Evolutionary conservation across 2,888 invertebrate genomes (phyloP).

Genomic region (Orthosia incerta): DNA sequence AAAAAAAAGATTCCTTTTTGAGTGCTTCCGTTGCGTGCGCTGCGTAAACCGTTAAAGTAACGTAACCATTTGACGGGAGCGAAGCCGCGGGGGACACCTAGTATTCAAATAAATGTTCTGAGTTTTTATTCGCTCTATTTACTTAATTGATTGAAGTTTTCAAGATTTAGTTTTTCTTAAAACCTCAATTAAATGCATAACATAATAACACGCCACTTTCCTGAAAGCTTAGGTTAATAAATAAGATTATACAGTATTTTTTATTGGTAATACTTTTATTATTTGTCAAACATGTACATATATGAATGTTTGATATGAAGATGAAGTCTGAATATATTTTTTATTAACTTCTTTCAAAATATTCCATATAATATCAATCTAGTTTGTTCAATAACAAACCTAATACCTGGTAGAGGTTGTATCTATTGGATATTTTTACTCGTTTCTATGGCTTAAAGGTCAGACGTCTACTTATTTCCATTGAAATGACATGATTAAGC

Average conservation of each 20-base stretch:
- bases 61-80: no score
- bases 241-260: not conserved
- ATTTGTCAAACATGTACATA: not conserved
- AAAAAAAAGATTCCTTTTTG: no score
- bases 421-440: conserved; percentile 6
- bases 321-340: not conserved
- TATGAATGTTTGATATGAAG: not conserved
- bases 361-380: not conserved
- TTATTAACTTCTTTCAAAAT: not conserved
- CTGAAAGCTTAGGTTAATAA: not conserved
- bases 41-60: no score
- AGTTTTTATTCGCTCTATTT: not conserved
- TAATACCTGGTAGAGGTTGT: not conserved
- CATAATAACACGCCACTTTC: not conserved
- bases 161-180: not conserved
- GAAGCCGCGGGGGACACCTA: no score
- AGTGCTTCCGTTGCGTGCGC: no score
- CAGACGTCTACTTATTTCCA: conserved; percentile 24
- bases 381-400: not conserved
- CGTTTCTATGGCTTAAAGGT: conserved; percentile 16
- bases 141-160: not conserved
- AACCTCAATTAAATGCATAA: not conserved
- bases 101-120: not conserved
- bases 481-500: conserved; percentile 21
- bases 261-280: not conserved